These are phyloP conservation scores for Drosophila picticornis DNA, from an alignment of 2,888 invertebrate species.

Conservation along the genomic window DNA sequence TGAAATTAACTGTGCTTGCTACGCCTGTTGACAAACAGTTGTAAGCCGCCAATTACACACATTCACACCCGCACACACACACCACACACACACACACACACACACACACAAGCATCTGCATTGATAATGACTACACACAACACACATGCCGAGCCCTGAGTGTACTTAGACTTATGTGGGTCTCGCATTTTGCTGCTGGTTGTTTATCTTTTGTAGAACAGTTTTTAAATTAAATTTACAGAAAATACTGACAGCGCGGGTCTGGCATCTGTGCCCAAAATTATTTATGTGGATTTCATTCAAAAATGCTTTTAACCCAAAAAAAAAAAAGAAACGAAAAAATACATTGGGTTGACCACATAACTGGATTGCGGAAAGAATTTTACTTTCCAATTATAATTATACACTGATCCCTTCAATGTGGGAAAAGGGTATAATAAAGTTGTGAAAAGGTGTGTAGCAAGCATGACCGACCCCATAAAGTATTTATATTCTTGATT, in stretches of 20 bases:
- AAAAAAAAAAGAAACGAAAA: background rate
- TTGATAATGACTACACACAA: slow-evolving; percentile 17
- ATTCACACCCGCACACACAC: background rate
- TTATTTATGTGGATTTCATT: slow-evolving; percentile 34
- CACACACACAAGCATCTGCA: background rate
- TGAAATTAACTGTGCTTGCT: slow-evolving; percentile 40
- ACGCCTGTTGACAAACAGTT: slow-evolving; percentile 35
- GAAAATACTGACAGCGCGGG: slow-evolving; percentile 11
- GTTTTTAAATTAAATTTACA: slow-evolving; percentile 33
- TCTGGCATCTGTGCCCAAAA: slow-evolving; percentile 5
- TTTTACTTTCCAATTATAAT: slow-evolving; percentile 9
- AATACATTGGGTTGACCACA: slow-evolving; percentile 2
- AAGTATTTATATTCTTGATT: background rate
- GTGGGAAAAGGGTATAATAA: background rate
- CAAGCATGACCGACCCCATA: background rate
- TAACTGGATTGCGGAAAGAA: slow-evolving; percentile 8
- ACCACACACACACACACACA: background rate
- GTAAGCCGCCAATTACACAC: slow-evolving; percentile 33
- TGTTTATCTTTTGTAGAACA: slow-evolving; percentile 23
- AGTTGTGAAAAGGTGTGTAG: background rate
- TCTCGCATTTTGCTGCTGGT: background rate
- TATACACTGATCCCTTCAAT: background rate
- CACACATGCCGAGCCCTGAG: background rate
- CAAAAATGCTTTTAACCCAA: background rate
- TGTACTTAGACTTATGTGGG: slow-evolving; percentile 5